Evolutionary conservation across 2,888 invertebrate genomes (phyloP).

Genomic region (Macrosoma leucophasiata): DNA sequence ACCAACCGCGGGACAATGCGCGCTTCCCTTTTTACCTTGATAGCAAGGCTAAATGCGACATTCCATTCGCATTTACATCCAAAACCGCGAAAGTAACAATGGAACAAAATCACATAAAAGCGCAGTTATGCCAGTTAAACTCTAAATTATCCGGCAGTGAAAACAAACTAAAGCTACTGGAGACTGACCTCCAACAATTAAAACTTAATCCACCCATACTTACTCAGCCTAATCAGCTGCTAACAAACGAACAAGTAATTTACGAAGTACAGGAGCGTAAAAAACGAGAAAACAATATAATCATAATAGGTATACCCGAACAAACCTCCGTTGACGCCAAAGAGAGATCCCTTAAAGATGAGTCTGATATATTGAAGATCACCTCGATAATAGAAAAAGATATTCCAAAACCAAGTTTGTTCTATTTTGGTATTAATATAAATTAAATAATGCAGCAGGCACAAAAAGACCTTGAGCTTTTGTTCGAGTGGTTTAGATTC

Average conservation of each 20-base stretch:
- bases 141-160: conserved; percentile 5
- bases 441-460: no score
- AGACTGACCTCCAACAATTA: conserved; percentile 9
- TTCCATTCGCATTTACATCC: no score
- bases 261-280: conserved; percentile 15
- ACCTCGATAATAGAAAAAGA: neutral
- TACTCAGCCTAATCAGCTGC: conserved; percentile 3
- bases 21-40: no score
- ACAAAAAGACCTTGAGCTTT: no score
- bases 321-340: conserved; percentile 2
- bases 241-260: conserved; percentile 17
- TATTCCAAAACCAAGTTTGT: conserved; percentile 2
- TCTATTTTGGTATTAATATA: no score
- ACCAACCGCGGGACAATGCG: no score
- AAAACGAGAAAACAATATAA: conserved; percentile 14
- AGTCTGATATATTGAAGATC: conserved; percentile 8
- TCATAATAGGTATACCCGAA: conserved; percentile 7
- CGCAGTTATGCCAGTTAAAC: conserved; percentile 8
- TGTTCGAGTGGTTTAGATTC: no score
- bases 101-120: conserved; percentile 14
- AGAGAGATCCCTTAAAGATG: conserved; percentile 5
- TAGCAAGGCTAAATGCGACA: no score
- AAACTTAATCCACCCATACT: conserved; percentile 1
- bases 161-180: conserved; percentile 10
- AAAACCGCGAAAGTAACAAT: no score